phyloP scores from a whole-genome alignment of 2,113 vertebrate genomes.

The Thamnophis sirtalis region DNA sequence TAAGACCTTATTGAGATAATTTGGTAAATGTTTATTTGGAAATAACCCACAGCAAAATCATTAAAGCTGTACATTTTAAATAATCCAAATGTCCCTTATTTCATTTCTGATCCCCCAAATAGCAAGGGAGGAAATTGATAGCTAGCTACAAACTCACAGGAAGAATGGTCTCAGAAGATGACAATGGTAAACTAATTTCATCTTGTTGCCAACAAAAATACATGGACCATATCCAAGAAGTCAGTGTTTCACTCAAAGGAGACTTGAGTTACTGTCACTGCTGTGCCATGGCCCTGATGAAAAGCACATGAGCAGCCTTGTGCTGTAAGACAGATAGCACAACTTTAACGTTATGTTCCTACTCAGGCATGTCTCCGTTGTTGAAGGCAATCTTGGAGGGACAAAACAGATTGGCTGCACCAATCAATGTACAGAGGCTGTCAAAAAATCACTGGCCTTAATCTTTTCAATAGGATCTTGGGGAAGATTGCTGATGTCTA shows the following conservation, averaged over 20 bases:
- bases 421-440: neutral
- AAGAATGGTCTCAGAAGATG: neutral
- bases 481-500: neutral
- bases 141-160: neutral
- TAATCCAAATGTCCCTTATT: neutral
- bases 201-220: neutral
- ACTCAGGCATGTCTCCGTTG: neutral
- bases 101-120: neutral
- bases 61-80: neutral
- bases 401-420: neutral
- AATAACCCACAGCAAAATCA: neutral
- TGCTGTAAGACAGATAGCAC: neutral
- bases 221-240: neutral
- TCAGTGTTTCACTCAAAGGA: neutral
- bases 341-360: neutral
- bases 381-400: neutral
- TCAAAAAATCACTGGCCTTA: neutral
- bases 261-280: neutral
- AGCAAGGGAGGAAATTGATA: neutral
- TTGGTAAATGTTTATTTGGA: neutral
- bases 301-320: neutral
- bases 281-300: neutral
- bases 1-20: neutral
- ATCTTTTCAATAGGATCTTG: neutral
- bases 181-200: neutral